Conservation (phyloP, 2,888 invertebrate species). For the Aleiodes leptofemur region DNA sequence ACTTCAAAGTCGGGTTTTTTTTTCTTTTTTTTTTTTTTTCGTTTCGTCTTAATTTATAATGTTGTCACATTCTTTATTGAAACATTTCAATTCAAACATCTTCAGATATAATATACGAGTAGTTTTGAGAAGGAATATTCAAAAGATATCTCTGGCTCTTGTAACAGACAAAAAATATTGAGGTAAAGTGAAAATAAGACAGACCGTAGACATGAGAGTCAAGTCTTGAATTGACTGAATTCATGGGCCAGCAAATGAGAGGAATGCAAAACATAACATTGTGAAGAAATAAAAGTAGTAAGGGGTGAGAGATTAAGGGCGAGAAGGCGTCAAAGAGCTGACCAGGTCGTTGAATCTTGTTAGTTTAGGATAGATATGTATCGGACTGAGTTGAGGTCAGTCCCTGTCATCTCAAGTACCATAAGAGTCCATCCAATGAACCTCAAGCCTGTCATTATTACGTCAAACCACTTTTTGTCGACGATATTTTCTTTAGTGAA, state of each 20-base stretch:
- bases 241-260: constrained; percentile 17
- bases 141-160: not conserved
- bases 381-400: constrained; percentile 69
- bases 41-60: constrained; percentile 6
- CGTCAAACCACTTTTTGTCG: constrained; percentile 56
- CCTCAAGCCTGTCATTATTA: constrained; percentile 71
- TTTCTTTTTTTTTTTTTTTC: not conserved
- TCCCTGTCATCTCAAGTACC: constrained; percentile 72
- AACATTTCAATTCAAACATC: constrained; percentile 26
- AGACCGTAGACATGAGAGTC: constrained; percentile 4
- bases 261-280: constrained; percentile 45
- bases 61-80: constrained; percentile 15
- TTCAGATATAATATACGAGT: not conserved
- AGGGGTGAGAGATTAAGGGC: constrained; percentile 37
- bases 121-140: too few species aligned
- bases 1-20: constrained; percentile 35
- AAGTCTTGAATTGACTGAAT: constrained; percentile 38
- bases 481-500: constrained; percentile 43
- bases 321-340: constrained; percentile 25
- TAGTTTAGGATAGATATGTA: constrained; percentile 75
- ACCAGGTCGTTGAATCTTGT: constrained; percentile 61
- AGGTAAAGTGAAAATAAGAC: not conserved
- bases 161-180: not conserved
- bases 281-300: constrained; percentile 43
- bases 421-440: constrained; percentile 68